phyloP scores from a whole-genome alignment of 2,113 vertebrate species.

The Lynx canadensis region DNA sequence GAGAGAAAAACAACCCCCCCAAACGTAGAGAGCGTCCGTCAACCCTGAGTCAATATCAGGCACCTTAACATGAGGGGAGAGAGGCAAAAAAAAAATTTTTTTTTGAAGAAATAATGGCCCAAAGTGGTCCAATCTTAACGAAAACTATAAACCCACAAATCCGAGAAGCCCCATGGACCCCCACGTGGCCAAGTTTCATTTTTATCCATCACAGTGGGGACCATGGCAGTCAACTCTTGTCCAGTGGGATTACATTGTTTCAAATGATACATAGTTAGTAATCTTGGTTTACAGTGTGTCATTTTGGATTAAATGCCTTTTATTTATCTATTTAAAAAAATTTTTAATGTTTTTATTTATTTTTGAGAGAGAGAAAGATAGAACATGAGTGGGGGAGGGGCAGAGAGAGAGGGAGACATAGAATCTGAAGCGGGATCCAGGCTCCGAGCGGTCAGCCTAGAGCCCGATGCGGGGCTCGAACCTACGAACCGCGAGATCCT shows the following conservation, averaged over 20 bases:
- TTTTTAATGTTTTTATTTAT: no score
- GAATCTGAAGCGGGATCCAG: fast-evolving
- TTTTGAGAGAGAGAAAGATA: no score
- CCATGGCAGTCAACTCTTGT: background rate
- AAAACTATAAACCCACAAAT: background rate
- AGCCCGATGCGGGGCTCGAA: no score
- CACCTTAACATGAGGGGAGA: background rate
- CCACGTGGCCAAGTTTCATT: background rate
- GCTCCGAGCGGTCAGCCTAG: fast-evolving
- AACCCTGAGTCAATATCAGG: fast-evolving
- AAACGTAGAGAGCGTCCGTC: fast-evolving
- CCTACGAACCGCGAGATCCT: fast-evolving
- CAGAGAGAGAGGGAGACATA: no score
- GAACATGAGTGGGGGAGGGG: no score
- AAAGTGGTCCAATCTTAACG: background rate
- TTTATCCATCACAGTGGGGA: background rate
- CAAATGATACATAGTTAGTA: background rate
- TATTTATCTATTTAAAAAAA: background rate
- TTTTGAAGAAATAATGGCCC: background rate
- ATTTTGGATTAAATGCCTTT: background rate
- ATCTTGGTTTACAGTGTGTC: background rate
- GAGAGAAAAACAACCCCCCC: background rate
- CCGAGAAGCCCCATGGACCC: background rate
- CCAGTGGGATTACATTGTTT: background rate
- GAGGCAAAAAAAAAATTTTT: background rate